Conservation (phyloP, 1,140 invertebrate species). For the Brachionus asplanchnoidis region DNA sequence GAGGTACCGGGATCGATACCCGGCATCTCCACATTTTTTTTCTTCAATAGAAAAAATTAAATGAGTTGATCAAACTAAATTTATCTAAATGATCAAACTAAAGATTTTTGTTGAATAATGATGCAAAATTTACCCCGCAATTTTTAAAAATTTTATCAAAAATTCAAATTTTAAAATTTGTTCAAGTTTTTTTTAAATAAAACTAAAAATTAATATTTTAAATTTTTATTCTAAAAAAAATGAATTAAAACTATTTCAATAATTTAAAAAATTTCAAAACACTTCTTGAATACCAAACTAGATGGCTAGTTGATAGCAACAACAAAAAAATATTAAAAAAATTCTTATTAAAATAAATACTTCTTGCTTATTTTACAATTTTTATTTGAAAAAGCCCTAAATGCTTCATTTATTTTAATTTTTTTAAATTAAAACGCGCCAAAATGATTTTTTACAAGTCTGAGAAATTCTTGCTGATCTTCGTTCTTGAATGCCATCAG, state of each 20-base stretch:
- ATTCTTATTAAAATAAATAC: not conserved
- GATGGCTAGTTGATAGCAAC: not conserved
- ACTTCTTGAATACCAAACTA: no score
- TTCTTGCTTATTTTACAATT: not conserved
- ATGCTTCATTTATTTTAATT: not conserved
- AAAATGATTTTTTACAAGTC: constrained; percentile 32
- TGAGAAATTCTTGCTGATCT: constrained; percentile 38
- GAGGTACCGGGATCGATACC: not conserved
- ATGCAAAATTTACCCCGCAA: no score
- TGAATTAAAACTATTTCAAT: no score
- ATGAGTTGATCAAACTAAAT: no score
- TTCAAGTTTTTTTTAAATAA: no score
- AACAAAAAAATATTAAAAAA: not conserved
- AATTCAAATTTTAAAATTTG: no score
- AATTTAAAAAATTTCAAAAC: no score
- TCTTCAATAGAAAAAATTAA: not conserved
- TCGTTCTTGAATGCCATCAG: not conserved
- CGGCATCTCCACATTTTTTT: not conserved
- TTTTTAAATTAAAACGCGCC: not conserved
- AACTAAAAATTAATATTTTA: no score
- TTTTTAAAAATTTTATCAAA: no score
- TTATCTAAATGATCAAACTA: no score
- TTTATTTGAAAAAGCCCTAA: not conserved
- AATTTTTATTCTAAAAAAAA: no score
- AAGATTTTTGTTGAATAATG: no score